Conservation (phyloP, 2,797 vertebrate species). For the Trachops cirrhosus region DNA sequence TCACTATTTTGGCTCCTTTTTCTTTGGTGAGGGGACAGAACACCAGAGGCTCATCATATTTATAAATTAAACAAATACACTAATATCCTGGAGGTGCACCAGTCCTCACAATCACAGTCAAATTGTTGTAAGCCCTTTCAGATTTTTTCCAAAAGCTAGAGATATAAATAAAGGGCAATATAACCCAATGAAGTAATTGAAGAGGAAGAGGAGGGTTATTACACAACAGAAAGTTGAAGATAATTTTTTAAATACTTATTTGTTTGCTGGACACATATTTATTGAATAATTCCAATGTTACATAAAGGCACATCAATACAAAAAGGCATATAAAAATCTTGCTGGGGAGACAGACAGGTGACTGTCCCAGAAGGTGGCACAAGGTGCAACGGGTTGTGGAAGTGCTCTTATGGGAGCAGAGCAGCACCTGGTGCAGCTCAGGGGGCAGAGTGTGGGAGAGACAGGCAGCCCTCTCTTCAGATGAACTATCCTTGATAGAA, state of each 20-base stretch:
- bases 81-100: not conserved
- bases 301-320: not conserved
- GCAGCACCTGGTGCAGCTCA: not conserved
- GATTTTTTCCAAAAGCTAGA: not conserved
- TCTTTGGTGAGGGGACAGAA: not conserved
- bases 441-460: not conserved
- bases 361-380: not conserved
- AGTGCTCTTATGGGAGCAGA: not conserved
- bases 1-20: not conserved
- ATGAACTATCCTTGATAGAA: not conserved
- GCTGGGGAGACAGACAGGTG: not conserved
- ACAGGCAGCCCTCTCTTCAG: not conserved
- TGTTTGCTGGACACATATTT: not conserved
- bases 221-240: not conserved
- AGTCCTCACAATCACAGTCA: not conserved
- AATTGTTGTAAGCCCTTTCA: not conserved
- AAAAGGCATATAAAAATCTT: not conserved
- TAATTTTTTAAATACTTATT: not conserved
- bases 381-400: not conserved
- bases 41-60: not conserved
- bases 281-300: not conserved
- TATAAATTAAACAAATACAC: conserved; percentile 19
- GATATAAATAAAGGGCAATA: not conserved
- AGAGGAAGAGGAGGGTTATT: not conserved
- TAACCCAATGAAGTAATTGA: not conserved